Evolutionary conservation across 1,140 invertebrate species (phyloP).

Genomic region (Bicyclus anynana): DNA sequence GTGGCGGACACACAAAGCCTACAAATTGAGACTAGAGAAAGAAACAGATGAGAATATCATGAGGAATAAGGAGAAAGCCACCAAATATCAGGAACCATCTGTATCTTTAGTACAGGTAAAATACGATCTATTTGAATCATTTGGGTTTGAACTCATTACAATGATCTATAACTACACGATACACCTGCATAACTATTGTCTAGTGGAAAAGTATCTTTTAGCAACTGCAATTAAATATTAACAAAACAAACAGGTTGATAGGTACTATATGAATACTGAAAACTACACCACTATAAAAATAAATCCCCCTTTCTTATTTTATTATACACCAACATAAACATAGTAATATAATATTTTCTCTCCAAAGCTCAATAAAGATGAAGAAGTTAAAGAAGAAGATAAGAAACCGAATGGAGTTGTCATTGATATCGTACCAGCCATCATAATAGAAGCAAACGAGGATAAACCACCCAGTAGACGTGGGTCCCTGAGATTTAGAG

Average conservation of each 20-base stretch:
- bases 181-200: too few relatives aligned
- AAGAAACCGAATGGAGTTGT: slow-evolving; percentile 58
- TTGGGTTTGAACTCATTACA: too few relatives aligned
- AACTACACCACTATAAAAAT: too few relatives aligned
- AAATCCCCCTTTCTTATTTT: too few relatives aligned
- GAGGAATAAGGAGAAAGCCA: slow-evolving; percentile 81
- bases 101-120: slow-evolving; percentile 58
- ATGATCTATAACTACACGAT: too few relatives aligned
- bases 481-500: slow-evolving; percentile 61
- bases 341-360: not conserved
- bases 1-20: slow-evolving; percentile 81
- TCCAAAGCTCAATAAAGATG: slow-evolving; percentile 47
- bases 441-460: slow-evolving; percentile 54
- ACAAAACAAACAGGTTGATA: too few relatives aligned
- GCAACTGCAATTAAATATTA: too few relatives aligned
- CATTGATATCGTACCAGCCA: slow-evolving; percentile 48
- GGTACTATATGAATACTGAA: too few relatives aligned
- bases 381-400: slow-evolving; percentile 43
- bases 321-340: too few relatives aligned
- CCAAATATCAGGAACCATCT: slow-evolving; percentile 79
- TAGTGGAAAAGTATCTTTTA: too few relatives aligned
- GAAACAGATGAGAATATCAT: slow-evolving; percentile 84
- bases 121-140: too few relatives aligned
- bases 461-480: slow-evolving; percentile 47
- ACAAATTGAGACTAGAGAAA: slow-evolving; percentile 81